Percentiles rank a stretch among this genome's conserved stretches.
phyloP scores from a whole-genome alignment of 37 sponge, comb jelly and placozoan genomes.

The Haliclona indistincta region DNA sequence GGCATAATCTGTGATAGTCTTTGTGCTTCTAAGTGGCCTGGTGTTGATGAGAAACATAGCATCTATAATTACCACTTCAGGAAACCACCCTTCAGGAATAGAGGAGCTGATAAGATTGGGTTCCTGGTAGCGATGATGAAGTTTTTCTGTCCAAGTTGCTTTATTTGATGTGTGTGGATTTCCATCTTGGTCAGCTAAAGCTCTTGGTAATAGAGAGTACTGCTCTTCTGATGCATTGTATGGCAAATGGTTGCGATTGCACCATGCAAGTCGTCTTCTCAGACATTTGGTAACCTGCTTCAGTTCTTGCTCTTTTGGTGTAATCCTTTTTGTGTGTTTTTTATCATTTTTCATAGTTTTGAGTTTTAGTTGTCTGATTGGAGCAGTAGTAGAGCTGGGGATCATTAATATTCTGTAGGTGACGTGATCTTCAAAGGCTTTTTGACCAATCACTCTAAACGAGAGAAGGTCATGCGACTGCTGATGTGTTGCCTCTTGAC shows the following conservation, averaged over 20 bases:
- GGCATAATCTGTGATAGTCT: constrained; percentile 18
- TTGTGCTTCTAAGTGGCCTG: constrained; percentile 8
- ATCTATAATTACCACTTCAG: constrained; percentile 17
- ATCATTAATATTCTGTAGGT: neutral
- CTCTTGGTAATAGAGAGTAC: constrained; percentile 7
- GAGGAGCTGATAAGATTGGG: neutral
- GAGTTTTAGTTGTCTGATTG: neutral
- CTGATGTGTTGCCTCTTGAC: neutral
- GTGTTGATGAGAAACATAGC: constrained; percentile 56
- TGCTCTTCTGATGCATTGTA: neutral
- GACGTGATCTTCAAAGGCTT: constrained; percentile 4
- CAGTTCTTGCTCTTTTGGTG: constrained; percentile 13
- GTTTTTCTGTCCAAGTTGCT: constrained; percentile 1
- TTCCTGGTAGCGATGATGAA: neutral
- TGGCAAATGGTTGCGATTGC: neutral
- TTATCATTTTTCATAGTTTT: neutral
- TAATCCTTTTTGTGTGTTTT: neutral
- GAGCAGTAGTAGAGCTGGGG: constrained; percentile 3
- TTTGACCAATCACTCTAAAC: neutral
- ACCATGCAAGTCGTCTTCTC: constrained; percentile 16
- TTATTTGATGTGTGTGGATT: constrained; percentile 18
- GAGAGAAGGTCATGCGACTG: constrained; percentile 11
- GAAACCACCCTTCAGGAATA: constrained; percentile 17
- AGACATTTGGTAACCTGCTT: constrained; percentile 24
- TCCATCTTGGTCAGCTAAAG: constrained; percentile 16